Evolutionary conservation across 2,797 vertebrate species (phyloP).

Genomic region (Selene dorsalis): DNA sequence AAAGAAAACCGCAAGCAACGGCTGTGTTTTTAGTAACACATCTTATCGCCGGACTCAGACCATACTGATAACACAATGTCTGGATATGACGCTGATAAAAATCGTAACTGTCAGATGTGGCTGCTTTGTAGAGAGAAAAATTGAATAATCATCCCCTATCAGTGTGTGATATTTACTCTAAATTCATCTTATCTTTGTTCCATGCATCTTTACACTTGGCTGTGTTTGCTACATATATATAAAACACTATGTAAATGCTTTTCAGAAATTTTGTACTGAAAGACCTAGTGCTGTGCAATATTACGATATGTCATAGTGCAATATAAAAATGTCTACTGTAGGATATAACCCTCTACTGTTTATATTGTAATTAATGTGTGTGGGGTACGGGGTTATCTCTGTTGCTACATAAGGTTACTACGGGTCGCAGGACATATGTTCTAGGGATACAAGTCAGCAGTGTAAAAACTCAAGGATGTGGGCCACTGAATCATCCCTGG

Average conservation of each 20-base stretch:
- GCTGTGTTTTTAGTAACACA: background rate
- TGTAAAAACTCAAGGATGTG: no score
- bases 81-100: background rate
- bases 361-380: no score
- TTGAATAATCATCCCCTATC: background rate
- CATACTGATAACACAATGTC: background rate
- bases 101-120: background rate
- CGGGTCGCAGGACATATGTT: no score
- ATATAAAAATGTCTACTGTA: no score
- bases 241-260: background rate
- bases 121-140: background rate
- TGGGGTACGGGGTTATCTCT: no score
- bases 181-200: background rate
- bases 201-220: background rate
- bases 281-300: background rate
- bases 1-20: background rate
- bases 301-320: no score
- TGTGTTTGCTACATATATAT: background rate
- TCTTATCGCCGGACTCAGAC: background rate
- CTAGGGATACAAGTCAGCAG: no score
- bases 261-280: constrained; percentile 3
- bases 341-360: no score
- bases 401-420: no score
- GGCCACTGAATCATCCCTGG: no score
- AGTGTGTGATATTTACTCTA: background rate